Evolutionary conservation across 2,797 vertebrate genomes (phyloP), one percentile per base, ranked within the genome.

Genomic region (Taenioides sp.): DNA sequence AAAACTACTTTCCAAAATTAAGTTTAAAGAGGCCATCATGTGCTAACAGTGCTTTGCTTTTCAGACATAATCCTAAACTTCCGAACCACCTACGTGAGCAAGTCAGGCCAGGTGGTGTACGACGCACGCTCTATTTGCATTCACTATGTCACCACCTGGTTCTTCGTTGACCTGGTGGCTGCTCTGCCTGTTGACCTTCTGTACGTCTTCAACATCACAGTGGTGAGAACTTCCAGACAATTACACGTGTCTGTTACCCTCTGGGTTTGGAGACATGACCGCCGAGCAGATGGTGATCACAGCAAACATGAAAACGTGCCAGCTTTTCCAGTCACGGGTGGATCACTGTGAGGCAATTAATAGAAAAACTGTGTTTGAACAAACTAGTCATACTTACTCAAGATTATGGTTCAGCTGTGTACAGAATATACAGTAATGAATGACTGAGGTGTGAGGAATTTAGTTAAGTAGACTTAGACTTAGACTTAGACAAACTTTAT

Each of bases 81-180:
- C 87, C 95, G 97, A 25, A 99, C 98, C 62, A 98, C 96, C 1
- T 99, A 94, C 0, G 97, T 99, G 82, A 98, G 96, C 91, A 95
- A 97, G 71, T 98, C 98, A 0, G 98, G 98, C 34, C 98, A 99
- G 91, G 98, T 98, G 88, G 94, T 97, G 76, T 99, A 98, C 0
- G 95, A 97, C 25, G 83, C 95, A 0, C 96, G 96, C 67, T 95
- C 96, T 84, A 99, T 99, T 86, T 98, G 97, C 89, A 94, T 98
- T 88, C 98, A 99, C 80, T 99, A 99, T 0, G 91, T 95, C 90
- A 96, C 96, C 81, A 97, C 96, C n/a, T 99, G 98, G 98, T 99
- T 99, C 92, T 96, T 98, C 0, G 95, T 99, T 75, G 98, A 99
- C 81, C 92, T 99, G 72, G 95, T 99, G 2, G 98, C 98, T 0